Conservation (phyloP, 2,113 vertebrate species). For the Caracal caracal region DNA sequence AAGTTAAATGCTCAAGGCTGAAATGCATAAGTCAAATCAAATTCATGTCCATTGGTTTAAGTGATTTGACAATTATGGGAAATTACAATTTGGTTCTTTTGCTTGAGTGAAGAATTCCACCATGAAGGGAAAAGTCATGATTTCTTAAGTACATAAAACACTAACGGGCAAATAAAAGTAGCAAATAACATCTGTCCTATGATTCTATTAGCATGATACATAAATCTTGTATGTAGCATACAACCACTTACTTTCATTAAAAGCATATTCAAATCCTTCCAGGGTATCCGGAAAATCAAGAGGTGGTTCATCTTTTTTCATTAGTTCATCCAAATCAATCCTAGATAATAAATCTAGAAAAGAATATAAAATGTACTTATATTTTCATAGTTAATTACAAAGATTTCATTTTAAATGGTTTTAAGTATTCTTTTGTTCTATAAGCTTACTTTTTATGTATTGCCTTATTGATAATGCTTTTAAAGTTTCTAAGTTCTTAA, state of each 20-base stretch:
- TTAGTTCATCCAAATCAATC: slow-evolving; percentile 98
- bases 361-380: slow-evolving; percentile 28
- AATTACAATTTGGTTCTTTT: slow-evolving; percentile 36
- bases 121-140: slow-evolving; percentile 44
- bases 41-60: slow-evolving; percentile 16
- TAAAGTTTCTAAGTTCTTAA: not conserved
- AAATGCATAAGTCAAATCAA: slow-evolving; percentile 44
- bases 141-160: slow-evolving; percentile 60
- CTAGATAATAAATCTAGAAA: slow-evolving; percentile 95
- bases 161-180: slow-evolving; percentile 48
- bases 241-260: slow-evolving; percentile 95
- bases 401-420: slow-evolving; percentile 36
- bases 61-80: slow-evolving; percentile 17
- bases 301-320: slow-evolving; percentile 99
- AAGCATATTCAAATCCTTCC: slow-evolving; percentile 97
- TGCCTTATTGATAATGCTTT: not conserved
- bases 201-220: slow-evolving; percentile 65
- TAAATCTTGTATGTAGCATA: slow-evolving; percentile 34
- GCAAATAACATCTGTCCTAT: slow-evolving; percentile 40
- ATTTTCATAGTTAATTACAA: slow-evolving; percentile 18
- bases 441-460: not conserved
- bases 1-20: not conserved
- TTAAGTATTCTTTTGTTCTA: slow-evolving; percentile 2
- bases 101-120: slow-evolving; percentile 38
- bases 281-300: slow-evolving; percentile 96